Percentiles rank a stretch among this genome's conserved stretches.
Conservation (phyloP, 2,888 invertebrate genomes). For the Cremastinae sp. region DNA sequence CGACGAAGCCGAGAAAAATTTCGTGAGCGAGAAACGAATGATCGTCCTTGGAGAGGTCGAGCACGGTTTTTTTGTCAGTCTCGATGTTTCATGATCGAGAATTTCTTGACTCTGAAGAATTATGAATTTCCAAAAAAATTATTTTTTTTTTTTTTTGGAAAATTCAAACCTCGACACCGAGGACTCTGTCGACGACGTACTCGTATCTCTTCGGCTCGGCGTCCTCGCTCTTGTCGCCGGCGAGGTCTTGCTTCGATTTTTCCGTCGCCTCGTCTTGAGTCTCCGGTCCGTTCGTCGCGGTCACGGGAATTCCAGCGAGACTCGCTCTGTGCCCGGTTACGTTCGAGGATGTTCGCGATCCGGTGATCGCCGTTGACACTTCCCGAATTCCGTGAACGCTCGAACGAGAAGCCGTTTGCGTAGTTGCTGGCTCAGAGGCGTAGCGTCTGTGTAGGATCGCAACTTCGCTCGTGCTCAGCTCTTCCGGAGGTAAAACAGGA, state of each 20-base stretch:
- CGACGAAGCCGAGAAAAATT: conserved; percentile 13
- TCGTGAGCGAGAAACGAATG: conserved; percentile 18
- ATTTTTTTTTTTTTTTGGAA: not conserved
- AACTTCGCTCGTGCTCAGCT: conserved; percentile 71
- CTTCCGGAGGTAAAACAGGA: conserved; percentile 88
- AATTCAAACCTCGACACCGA: conserved; percentile 91
- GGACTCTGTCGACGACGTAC: conserved; percentile 90
- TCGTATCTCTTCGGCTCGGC: conserved; percentile 85
- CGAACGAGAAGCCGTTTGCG: conserved; percentile 57
- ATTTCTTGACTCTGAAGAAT: no score
- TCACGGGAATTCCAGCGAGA: not conserved
- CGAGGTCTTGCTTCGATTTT: conserved; percentile 42
- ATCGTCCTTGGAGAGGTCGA: conserved; percentile 36
- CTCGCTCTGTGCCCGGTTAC: not conserved
- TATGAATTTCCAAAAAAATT: not conserved
- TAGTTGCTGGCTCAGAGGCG: conserved; percentile 71
- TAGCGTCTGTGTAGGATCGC: conserved; percentile 71
- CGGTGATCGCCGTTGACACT: conserved; percentile 56
- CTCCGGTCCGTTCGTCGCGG: conserved; percentile 11
- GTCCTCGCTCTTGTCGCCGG: conserved; percentile 57
- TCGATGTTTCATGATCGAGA: no score
- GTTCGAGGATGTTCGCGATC: conserved; percentile 27
- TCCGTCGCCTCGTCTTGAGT: conserved; percentile 26
- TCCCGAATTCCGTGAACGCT: conserved; percentile 60
- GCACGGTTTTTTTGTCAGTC: conserved; percentile 17